Conservation (phyloP, 2,113 vertebrate species). For the Phyllostomus discolor region DNA sequence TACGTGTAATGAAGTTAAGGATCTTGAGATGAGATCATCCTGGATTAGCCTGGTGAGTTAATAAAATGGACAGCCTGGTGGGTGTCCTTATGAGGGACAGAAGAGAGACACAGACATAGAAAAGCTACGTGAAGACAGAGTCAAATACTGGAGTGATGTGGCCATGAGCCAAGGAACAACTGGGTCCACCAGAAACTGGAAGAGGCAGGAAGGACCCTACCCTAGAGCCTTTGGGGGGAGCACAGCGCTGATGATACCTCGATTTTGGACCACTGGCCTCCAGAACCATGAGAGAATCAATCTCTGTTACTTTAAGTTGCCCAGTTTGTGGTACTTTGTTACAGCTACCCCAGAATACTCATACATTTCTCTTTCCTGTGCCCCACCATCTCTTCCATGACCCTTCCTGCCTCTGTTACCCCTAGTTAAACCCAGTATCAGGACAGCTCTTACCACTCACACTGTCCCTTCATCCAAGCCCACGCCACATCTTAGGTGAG, state of each 20-base stretch:
- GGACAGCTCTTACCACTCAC: not conserved
- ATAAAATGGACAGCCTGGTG: not conserved
- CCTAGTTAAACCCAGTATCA: not conserved
- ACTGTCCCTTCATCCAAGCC: not conserved
- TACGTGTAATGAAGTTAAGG: not conserved
- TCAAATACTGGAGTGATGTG: not conserved
- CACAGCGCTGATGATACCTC: accelerated
- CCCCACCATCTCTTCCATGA: not conserved
- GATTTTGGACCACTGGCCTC: not conserved
- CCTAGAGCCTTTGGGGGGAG: not conserved
- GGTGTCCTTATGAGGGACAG: not conserved
- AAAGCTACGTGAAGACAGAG: not conserved
- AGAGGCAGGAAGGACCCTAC: not conserved
- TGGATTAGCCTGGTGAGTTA: not conserved
- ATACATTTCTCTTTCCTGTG: not conserved
- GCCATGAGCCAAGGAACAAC: not conserved
- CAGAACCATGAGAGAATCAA: not conserved
- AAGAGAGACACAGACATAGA: not conserved
- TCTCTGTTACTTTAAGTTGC: not conserved
- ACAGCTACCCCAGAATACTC: not conserved
- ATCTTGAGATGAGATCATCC: not conserved
- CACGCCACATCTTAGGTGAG: not conserved
- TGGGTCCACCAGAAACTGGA: not conserved
- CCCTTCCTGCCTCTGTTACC: not conserved
- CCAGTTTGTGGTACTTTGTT: not conserved